phyloP scores from a whole-genome alignment of 2,113 vertebrate genomes.

The Crotophaga sulcirostris region DNA sequence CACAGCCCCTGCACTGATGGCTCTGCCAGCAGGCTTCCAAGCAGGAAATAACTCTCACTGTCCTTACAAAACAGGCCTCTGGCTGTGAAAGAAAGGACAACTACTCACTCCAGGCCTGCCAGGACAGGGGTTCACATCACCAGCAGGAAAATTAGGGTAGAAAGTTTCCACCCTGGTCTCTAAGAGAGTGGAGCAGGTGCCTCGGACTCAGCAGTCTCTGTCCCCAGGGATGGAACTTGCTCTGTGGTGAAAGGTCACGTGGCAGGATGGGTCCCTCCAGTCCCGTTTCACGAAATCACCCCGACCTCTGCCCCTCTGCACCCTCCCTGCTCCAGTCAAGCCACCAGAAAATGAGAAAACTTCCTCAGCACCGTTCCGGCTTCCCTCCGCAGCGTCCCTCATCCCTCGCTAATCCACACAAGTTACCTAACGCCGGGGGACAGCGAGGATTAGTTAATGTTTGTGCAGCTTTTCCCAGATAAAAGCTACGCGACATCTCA shows the following conservation, averaged over 20 bases:
- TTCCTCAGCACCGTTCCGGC: accelerated
- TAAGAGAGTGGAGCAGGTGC: not conserved
- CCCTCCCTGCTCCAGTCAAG: not conserved
- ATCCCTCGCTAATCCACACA: not conserved
- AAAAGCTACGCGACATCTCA: not conserved
- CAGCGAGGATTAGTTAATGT: slow-evolving; percentile 13
- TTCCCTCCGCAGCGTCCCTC: not conserved
- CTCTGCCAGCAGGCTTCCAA: not conserved
- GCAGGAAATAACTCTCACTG: not conserved
- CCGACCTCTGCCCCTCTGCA: not conserved
- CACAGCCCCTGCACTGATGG: not conserved
- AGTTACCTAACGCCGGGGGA: not conserved
- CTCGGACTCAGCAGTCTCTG: not conserved
- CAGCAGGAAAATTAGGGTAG: not conserved
- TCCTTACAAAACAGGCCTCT: not conserved
- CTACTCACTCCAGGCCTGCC: not conserved
- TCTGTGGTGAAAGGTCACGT: not conserved
- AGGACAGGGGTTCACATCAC: accelerated
- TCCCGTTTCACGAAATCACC: not conserved
- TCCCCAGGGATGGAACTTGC: not conserved
- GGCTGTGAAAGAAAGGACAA: not conserved
- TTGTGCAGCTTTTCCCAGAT: not conserved
- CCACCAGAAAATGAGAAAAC: not conserved
- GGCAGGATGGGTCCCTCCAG: not conserved
- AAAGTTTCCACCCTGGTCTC: not conserved